These are phyloP conservation scores for Myrmophylax atrothorax DNA, from an alignment of 2,113 vertebrate species.

Conservation along the genomic window DNA sequence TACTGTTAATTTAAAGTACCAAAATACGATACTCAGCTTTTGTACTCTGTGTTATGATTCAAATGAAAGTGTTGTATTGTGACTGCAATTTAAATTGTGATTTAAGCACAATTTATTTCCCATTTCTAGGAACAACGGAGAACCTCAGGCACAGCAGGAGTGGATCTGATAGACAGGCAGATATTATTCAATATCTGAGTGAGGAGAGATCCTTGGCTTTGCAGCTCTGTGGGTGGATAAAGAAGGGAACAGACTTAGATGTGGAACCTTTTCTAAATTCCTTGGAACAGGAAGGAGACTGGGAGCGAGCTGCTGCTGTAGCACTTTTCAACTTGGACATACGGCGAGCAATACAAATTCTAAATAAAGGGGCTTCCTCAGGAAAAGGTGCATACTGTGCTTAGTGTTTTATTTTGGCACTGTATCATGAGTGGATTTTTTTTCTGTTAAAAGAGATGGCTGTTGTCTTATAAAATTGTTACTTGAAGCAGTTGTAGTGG, in stretches of 20 bases:
- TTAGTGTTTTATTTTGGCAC: background rate
- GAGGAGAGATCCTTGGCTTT: slow-evolving; percentile 93
- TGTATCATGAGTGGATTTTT: background rate
- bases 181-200: slow-evolving; percentile 86
- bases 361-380: slow-evolving; percentile 92
- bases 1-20: background rate
- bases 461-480: background rate
- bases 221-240: slow-evolving; percentile 96
- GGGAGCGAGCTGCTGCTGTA: slow-evolving; percentile 94
- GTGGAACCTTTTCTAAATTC: slow-evolving; percentile 90
- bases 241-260: slow-evolving; percentile 86
- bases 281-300: slow-evolving; percentile 92
- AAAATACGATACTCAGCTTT: background rate
- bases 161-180: slow-evolving; percentile 88
- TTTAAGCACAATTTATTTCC: background rate
- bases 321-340: slow-evolving; percentile 98
- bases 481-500: background rate
- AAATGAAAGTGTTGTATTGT: background rate
- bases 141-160: slow-evolving; percentile 87
- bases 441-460: background rate
- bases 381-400: slow-evolving; percentile 82
- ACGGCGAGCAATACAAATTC: slow-evolving; percentile 92
- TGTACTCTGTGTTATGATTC: background rate
- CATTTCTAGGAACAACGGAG: slow-evolving; percentile 86
- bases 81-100: background rate